Percentiles rank a stretch among this genome's conserved stretches.
phyloP scores from a whole-genome alignment of 2,797 vertebrate genomes.

The Chromis chromis region DNA sequence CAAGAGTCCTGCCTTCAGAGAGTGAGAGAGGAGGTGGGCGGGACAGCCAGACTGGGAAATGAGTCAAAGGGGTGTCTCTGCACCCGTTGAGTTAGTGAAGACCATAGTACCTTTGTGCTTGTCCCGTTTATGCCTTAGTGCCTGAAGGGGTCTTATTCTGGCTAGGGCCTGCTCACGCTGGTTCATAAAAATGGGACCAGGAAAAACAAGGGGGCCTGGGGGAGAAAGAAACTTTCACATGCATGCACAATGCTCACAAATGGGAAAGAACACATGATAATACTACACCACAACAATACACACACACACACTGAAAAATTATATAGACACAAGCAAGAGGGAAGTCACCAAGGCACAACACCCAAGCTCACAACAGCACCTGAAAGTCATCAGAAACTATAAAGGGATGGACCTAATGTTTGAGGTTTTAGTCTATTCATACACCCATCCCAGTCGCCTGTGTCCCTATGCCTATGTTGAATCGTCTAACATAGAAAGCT shows the following conservation, averaged over 20 bases:
- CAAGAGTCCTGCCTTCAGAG: slow-evolving; percentile 67
- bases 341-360: slow-evolving; percentile 74
- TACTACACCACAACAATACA: slow-evolving; percentile 83
- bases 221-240: slow-evolving; percentile 99
- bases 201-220: slow-evolving; percentile 99
- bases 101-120: slow-evolving; percentile 99
- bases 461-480: slow-evolving; percentile 15
- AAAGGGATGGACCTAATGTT: slow-evolving; percentile 34
- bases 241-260: slow-evolving; percentile 97
- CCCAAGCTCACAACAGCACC: slow-evolving; percentile 66
- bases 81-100: slow-evolving; percentile 90
- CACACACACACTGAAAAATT: slow-evolving; percentile 70
- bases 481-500: slow-evolving; percentile 19
- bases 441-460: slow-evolving; percentile 20
- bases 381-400: slow-evolving; percentile 34
- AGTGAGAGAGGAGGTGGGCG: slow-evolving; percentile 83
- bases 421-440: slow-evolving; percentile 18
- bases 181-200: slow-evolving; percentile 99
- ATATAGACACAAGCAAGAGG: slow-evolving; percentile 72
- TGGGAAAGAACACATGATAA: slow-evolving; percentile 86
- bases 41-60: slow-evolving; percentile 80
- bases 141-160: slow-evolving; percentile 99
- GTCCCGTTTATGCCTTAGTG: slow-evolving; percentile 99
- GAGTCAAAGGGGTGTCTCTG: slow-evolving; percentile 83
- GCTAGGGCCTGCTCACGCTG: slow-evolving; percentile 99